Conservation (phyloP, 2,113 vertebrate genomes). For the Chaetodon auriga region DNA sequence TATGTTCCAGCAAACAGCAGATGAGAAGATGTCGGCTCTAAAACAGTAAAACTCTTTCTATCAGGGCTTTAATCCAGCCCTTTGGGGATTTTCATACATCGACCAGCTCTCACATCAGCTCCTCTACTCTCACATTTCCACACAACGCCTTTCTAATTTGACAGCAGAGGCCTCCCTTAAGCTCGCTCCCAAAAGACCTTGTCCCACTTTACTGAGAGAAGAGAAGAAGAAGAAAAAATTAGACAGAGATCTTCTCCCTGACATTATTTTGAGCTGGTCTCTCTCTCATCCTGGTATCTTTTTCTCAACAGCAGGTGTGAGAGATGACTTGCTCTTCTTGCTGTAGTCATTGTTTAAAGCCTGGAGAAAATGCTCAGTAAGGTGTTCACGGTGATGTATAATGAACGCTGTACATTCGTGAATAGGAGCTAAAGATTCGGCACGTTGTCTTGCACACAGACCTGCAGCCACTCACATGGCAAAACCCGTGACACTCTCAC, state of each 20-base stretch:
- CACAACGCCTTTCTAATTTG: slow-evolving; percentile 36
- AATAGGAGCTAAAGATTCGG: not conserved
- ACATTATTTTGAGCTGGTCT: slow-evolving; percentile 19
- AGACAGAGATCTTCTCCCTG: slow-evolving; percentile 19
- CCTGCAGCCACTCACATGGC: not conserved
- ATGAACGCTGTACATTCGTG: not conserved
- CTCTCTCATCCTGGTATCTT: slow-evolving; percentile 14
- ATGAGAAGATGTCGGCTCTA: not conserved
- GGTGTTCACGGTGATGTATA: no score
- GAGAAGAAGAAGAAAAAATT: not conserved
- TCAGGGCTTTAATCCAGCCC: slow-evolving; percentile 31
- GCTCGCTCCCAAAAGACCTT: slow-evolving; percentile 39
- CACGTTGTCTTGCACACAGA: not conserved
- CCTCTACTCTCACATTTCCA: slow-evolving; percentile 27
- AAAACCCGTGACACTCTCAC: slow-evolving; percentile 38
- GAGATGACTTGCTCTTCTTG: not conserved
- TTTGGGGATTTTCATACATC: not conserved
- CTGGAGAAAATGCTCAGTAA: not conserved
- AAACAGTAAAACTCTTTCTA: not conserved
- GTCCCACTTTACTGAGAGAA: slow-evolving; percentile 23
- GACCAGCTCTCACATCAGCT: slow-evolving; percentile 21
- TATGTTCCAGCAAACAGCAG: not conserved
- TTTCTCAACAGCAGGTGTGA: slow-evolving; percentile 15
- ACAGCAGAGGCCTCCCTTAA: slow-evolving; percentile 35
- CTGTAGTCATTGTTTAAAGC: no score